Percentiles rank a stretch among this genome's conserved stretches.
These are phyloP conservation scores for Sminthurinus signatus DNA, from an alignment of 1,140 invertebrate genomes.

Conservation along the genomic window DNA sequence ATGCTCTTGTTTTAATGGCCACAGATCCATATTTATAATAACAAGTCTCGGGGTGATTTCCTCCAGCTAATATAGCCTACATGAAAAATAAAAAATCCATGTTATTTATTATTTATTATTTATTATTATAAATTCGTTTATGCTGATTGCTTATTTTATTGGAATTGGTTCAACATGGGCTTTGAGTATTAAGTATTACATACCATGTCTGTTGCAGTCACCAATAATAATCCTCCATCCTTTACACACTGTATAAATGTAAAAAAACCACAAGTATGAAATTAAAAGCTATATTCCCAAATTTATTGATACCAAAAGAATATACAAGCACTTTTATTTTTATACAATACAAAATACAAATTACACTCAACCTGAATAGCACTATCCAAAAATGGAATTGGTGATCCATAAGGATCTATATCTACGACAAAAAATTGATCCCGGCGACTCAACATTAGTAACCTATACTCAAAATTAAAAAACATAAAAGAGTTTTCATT, in stretches of 20 bases:
- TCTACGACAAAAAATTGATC: conserved; percentile 64
- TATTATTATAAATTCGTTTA: too few species aligned
- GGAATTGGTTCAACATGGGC: too few species aligned
- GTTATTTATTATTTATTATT: too few species aligned
- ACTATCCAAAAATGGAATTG: conserved; percentile 84
- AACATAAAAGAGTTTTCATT: too few species aligned
- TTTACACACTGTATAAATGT: conserved; percentile 55
- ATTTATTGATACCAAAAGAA: too few species aligned
- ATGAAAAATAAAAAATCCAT: too few species aligned
- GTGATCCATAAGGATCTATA: conserved; percentile 95
- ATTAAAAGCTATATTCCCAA: conserved; percentile 41
- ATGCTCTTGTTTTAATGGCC: conserved; percentile 75
- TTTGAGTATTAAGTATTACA: too few species aligned
- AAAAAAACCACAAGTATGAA: conserved; percentile 1
- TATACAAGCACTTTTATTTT: not conserved
- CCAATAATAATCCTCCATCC: conserved; percentile 75
- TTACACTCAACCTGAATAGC: conserved; percentile 58
- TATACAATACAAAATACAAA: conserved; percentile 42
- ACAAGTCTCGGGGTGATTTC: conserved; percentile 90
- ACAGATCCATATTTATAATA: conserved; percentile 90
- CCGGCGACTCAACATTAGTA: conserved; percentile 74
- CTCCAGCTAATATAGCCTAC: conserved; percentile 93
- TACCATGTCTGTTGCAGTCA: conserved; percentile 87
- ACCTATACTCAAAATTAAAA: conserved; percentile 53
- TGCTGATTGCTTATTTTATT: too few species aligned